Evolutionary conservation across 2,888 invertebrate species (phyloP), one percentile per base, ranked within the genome.

Genomic region (Drosophila anomalata): DNA sequence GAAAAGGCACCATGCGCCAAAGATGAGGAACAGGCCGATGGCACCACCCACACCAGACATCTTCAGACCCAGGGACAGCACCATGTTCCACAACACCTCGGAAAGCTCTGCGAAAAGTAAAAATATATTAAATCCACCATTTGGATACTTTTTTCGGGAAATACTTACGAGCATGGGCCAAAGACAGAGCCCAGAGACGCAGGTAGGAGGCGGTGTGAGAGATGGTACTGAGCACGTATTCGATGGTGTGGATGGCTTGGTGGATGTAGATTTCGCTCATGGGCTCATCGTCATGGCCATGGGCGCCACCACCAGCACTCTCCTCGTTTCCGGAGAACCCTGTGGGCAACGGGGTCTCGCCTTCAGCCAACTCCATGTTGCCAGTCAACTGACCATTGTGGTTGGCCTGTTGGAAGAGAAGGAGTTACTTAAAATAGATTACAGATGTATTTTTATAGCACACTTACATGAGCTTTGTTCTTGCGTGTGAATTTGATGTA

Each of bases 141-240:
- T n/a, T 4, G 2, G n/a, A 36, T 36, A n/a, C 6, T 36, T 6
- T 2, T 6, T 6, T 12, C 6, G 1, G 6, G 5, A 7, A 14
- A 51, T 26, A 94, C 94, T 94, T 93, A 97, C 97, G 97, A 72
- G 97, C 96, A 92, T 98, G 98, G 84, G 98, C 98, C 66, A 99
- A 93, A 56, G 98, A 98, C 81, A 99, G 92, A 31, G 98, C 98
- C 98, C 98, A 99, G 75, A 99, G 93, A 88, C 98, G 96, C 47
- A 99, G 94, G 90, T 99, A 98, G 0, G 98, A 98, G 1, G 98
- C 98, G 0, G 98, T 98, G 90, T 99, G 98, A 0, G 98, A 98
- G 77, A 99, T 95, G 74, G 98, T 98, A 87, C 98, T 98, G 79
- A 98, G 94, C 79, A 98, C 97, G 89, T 97, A 99, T 93, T 99